Base-by-base conservation (phyloP, 2,888 invertebrate genomes). In the Tinea trinotella region DNA sequence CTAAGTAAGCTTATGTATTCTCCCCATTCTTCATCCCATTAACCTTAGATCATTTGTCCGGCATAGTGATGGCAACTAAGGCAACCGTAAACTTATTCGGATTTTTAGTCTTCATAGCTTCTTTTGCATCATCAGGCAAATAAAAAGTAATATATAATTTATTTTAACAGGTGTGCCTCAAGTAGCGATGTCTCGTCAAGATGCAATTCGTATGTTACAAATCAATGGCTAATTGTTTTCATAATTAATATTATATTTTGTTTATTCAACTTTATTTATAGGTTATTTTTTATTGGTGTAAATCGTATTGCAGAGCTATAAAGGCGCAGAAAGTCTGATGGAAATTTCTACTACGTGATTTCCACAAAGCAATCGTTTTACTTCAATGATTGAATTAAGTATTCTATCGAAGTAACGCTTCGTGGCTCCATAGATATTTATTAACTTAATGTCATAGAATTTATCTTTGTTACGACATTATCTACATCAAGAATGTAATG, bases 161-260 rank as follows among this genome's bases (percentile, higher is more conserved):
- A 24, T 24, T 7, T 5, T 12, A n/a, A 13, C 40, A 12, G 40
- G 13, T 70, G 0, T 65, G 77, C 0, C 70, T 2, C 74, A 78
- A 58, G 68, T 82, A 15, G 81, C 82, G 10, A 70, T 75, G 62
- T 84, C 83, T 17, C 75, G 79, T 13, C 74, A 78, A 59, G 83
- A 85, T 54, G 84, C 84, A 1, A 74, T 84, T 17, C 71, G 72
- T 54, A 78, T 78, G 55, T 63, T 83, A 52, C 71, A 66, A 40
- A 36, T 59, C 61, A 17, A 60, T 66, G 12, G 65, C 66, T 24
- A 13, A 2, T 7, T 9, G 24, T 24, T 9, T 7, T 40, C 19
- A 19, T 3, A 3, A 17, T 46, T 19, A 19, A 17, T 15, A 19
- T 46, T 19, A 46, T 46, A n/a, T 2, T 46, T 46, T 13, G 15